phyloP scores from a whole-genome alignment of 2,888 invertebrate genomes.

The Congeria kusceri region DNA sequence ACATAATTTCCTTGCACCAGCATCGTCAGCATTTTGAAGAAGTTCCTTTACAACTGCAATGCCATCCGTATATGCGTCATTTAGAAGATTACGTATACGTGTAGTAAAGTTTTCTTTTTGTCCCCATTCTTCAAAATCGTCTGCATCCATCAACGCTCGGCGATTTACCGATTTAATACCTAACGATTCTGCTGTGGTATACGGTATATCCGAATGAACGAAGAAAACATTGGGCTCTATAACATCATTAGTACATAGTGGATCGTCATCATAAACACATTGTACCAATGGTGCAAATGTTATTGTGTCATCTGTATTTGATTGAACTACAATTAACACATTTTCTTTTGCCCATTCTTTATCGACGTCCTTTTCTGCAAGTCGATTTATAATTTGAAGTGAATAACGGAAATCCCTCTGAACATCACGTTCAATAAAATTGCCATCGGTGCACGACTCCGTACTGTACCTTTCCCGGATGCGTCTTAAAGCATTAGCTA shows the following conservation, averaged over 20 bases:
- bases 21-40: conserved; percentile 80
- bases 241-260: neutral
- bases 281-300: neutral
- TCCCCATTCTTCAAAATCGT: conserved; percentile 60
- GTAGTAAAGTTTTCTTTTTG: conserved; percentile 75
- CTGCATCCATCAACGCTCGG: neutral
- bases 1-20: conserved; percentile 69
- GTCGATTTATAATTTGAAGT: conserved; percentile 78
- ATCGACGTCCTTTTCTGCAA: conserved; percentile 61
- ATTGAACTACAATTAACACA: neutral
- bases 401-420: too few species aligned
- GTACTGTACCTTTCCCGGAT: neutral
- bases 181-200: neutral
- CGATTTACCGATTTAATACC: neutral
- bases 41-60: conserved; percentile 77
- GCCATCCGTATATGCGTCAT: conserved; percentile 77
- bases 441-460: neutral
- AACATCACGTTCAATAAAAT: too few species aligned
- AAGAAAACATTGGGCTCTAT: neutral
- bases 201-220: neutral
- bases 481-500: neutral
- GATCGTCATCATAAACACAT: conserved; percentile 2
- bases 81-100: conserved; percentile 68
- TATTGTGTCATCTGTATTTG: neutral
- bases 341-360: neutral